Percentiles rank a stretch among this genome's conserved stretches.
phyloP scores from a whole-genome alignment of 2,113 vertebrate genomes.

The Scatophagus argus region DNA sequence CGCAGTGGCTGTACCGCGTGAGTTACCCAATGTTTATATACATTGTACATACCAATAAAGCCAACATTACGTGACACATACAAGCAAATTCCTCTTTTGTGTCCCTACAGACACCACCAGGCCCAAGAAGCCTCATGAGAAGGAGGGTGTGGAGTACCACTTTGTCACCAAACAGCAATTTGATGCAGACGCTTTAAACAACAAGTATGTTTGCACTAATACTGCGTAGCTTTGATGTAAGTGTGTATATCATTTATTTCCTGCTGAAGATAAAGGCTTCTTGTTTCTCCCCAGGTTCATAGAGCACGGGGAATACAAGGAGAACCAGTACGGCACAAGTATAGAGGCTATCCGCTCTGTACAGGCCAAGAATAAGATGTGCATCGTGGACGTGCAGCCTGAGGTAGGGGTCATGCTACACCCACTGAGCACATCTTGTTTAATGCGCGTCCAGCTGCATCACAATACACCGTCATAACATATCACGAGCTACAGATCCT shows the following conservation, averaged over 20 bases:
- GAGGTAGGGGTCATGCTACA: constrained; percentile 82
- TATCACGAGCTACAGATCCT: not conserved
- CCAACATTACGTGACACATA: not conserved
- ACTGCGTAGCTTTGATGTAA: not conserved
- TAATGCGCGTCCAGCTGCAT: not conserved
- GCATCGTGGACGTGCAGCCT: constrained; percentile 94
- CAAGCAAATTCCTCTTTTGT: not conserved
- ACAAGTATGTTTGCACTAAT: constrained; percentile 86
- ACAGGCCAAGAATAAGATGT: constrained; percentile 94
- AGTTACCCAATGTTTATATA: constrained; percentile 69
- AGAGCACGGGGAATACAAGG: constrained; percentile 95
- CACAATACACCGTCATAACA: not conserved
- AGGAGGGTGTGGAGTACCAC: constrained; percentile 95
- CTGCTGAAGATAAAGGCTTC: not conserved
- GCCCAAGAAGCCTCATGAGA: constrained; percentile 93
- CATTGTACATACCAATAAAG: too few species aligned
- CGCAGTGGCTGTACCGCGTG: constrained; percentile 94
- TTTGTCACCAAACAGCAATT: constrained; percentile 95
- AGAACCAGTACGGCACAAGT: constrained; percentile 95
- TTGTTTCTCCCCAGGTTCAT: constrained; percentile 87
- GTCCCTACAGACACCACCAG: constrained; percentile 89
- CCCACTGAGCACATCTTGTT: not conserved
- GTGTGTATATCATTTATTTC: not conserved
- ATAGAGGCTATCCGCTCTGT: constrained; percentile 93
- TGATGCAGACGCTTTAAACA: constrained; percentile 90